Percentiles rank a stretch among this genome's conserved stretches.
These are phyloP conservation scores for Poeciliopsis paucimaculata DNA, from an alignment of 2,797 vertebrate genomes.

Conservation along the genomic window DNA sequence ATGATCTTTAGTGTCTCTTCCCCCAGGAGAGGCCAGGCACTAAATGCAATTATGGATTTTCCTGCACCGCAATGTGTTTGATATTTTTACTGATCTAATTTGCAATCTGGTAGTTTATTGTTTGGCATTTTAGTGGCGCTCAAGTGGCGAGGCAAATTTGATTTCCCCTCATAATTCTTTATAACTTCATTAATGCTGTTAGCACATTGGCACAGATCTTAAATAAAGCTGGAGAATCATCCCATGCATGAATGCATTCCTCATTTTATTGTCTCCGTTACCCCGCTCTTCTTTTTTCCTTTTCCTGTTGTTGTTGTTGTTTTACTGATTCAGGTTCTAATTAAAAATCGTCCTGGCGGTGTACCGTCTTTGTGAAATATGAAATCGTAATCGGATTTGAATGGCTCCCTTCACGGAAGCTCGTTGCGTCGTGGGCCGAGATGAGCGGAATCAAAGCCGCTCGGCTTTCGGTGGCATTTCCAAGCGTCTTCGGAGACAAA, in stretches of 20 bases:
- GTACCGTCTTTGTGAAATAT: slow-evolving; percentile 79
- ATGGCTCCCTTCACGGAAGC: slow-evolving; percentile 68
- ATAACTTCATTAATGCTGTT: slow-evolving; percentile 98
- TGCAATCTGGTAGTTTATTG: slow-evolving; percentile 99
- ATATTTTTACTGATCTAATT: slow-evolving; percentile 99
- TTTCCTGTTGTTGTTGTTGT: neutral
- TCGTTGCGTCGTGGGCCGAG: slow-evolving; percentile 53
- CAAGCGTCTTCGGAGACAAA: slow-evolving; percentile 66
- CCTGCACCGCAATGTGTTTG: slow-evolving; percentile 97
- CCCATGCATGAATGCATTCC: slow-evolving; percentile 78
- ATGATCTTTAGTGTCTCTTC: slow-evolving; percentile 97
- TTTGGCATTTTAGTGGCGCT: slow-evolving; percentile 99
- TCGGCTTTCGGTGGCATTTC: slow-evolving; percentile 60
- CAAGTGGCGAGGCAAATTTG: slow-evolving; percentile 99
- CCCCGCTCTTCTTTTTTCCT: slow-evolving; percentile 65
- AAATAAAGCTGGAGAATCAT: slow-evolving; percentile 83
- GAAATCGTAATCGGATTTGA: slow-evolving; percentile 78
- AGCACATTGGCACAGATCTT: slow-evolving; percentile 88
- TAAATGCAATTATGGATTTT: slow-evolving; percentile 99
- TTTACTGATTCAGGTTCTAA: slow-evolving; percentile 82
- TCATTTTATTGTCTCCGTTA: slow-evolving; percentile 80
- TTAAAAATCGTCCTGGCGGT: slow-evolving; percentile 82
- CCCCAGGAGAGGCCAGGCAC: slow-evolving; percentile 90
- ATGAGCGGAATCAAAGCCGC: slow-evolving; percentile 60
- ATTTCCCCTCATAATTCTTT: slow-evolving; percentile 99